Evolutionary conservation across 2,797 vertebrate genomes (phyloP), one percentile per base, ranked within the genome.

Genomic region (Setipinna tenuifilis): DNA sequence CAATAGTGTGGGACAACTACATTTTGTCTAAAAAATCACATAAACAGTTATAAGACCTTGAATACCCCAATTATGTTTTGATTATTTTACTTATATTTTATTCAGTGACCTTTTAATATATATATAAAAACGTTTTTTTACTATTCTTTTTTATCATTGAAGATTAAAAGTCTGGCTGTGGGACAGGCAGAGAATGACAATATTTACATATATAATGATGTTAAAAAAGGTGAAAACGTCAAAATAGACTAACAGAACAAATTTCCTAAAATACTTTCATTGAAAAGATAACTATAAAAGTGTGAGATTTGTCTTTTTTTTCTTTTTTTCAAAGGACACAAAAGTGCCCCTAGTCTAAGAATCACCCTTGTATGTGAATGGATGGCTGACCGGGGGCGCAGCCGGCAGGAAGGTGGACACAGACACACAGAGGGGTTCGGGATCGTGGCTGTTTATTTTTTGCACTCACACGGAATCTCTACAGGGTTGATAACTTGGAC

Each of bases 41-140:
- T 21, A 16, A n/a, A 81, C 7, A 80, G 41, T 81, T 48, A 41
- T 81, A 12, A 44, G 41, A 81, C 78, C 16, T 81, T 46, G 46
- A 81, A 81, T 19, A 81, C 41, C 19, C 44, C 78, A 81, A 81
- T 81, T 81, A 81, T 81, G 21, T 7, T 81, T 81, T 48, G 78
- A 48, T 81, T 48, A 4, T 48, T 81, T 81, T 81, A 81, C 78
- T 81, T 17, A 81, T 81, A 10, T 5, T 81, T 46, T 81, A 81
- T 48, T n/a, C 41, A 82, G 21, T 81, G 11, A 81, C 21, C 21
- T 81, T 54, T 54, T 9, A 54, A 54, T 3, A 54, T 6, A 3
- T 54, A 1, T 11, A 2, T 0, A 28, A 71, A 71, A 71, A 71
- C 6, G 23, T 23, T n/a, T 71, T 71, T 71, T 71, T n/a, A 71